Percentiles rank a stretch among this genome's conserved stretches.
These are phyloP conservation scores for Tiaroga cobitis DNA, from an alignment of 2,797 vertebrate genomes.

Conservation along the genomic window DNA sequence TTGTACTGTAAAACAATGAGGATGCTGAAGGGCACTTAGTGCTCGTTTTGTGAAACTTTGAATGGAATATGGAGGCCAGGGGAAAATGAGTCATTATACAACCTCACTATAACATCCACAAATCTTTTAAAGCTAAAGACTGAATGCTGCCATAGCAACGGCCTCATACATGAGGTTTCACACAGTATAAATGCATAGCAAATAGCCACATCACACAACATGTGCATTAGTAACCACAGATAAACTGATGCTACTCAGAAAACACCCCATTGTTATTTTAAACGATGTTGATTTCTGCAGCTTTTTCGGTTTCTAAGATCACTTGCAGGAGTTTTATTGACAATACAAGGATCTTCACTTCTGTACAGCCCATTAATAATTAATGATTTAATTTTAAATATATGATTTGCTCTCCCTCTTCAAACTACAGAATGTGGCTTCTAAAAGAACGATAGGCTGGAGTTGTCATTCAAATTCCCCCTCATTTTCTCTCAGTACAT, in stretches of 20 bases:
- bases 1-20: constrained; percentile 7
- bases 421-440: constrained; percentile 55
- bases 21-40: neutral
- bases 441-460: constrained; percentile 60
- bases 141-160: constrained; percentile 37
- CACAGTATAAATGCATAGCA: neutral
- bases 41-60: neutral
- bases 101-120: constrained; percentile 23
- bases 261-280: neutral
- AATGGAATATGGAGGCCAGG: constrained; percentile 10
- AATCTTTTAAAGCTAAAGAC: constrained; percentile 2
- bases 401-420: constrained; percentile 51
- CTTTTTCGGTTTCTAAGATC: constrained; percentile 69
- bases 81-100: constrained; percentile 22
- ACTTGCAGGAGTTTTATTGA: constrained; percentile 64
- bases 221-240: neutral
- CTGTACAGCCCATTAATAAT: constrained; percentile 68
- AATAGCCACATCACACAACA: neutral
- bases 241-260: neutral
- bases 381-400: constrained; percentile 73
- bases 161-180: neutral
- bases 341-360: constrained; percentile 61
- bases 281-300: constrained; percentile 54
- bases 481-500: constrained; percentile 54
- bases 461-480: constrained; percentile 64